A percentile compares a stretch with the other conserved stretches of the same genome.
Conservation (phyloP, 92 coral and sea anemone genomes). For the Bergia sp. region DNA sequence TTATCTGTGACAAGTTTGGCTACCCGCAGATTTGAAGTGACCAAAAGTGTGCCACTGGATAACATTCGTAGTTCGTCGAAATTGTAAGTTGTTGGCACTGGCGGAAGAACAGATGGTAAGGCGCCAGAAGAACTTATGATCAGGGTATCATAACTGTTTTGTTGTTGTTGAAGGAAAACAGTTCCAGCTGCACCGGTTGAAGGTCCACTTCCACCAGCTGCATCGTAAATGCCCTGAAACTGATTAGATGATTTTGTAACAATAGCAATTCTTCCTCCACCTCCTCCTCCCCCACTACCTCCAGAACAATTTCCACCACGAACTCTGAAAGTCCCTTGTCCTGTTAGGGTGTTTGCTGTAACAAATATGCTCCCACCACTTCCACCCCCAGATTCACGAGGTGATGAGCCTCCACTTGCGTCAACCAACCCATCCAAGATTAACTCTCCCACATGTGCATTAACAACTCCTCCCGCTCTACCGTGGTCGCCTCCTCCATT, state of each 20-base stretch:
- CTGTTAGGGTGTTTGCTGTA: conserved; percentile 25
- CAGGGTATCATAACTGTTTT: conserved; percentile 49
- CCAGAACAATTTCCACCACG: conserved; percentile 54
- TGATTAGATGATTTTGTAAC: conserved; percentile 31
- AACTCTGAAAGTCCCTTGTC: conserved; percentile 61
- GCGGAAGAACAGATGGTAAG: conserved; percentile 47
- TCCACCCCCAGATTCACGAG: conserved; percentile 59
- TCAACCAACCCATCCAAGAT: conserved; percentile 55
- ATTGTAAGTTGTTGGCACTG: conserved; percentile 3
- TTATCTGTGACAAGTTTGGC: conserved; percentile 56
- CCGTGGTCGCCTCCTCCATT: conserved; percentile 67
- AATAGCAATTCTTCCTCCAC: conserved; percentile 60
- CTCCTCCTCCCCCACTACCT: conserved; percentile 66
- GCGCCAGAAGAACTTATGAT: conserved; percentile 47
- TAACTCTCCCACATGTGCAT: conserved; percentile 40
- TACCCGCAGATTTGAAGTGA: conserved; percentile 43
- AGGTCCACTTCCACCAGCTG: conserved; percentile 57
- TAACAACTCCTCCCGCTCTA: conserved; percentile 62
- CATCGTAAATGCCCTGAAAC: conserved; percentile 63
- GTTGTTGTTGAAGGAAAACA: conserved; percentile 45
- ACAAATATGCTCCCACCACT: conserved; percentile 68
- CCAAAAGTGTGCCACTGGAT: conserved; percentile 48
- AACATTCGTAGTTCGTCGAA: conserved; percentile 51
- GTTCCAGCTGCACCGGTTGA: conserved; percentile 64
- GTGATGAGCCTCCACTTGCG: conserved; percentile 54